These are phyloP conservation scores for Galemys pyrenaicus DNA, from an alignment of 2,113 vertebrate species.

Conservation along the genomic window DNA sequence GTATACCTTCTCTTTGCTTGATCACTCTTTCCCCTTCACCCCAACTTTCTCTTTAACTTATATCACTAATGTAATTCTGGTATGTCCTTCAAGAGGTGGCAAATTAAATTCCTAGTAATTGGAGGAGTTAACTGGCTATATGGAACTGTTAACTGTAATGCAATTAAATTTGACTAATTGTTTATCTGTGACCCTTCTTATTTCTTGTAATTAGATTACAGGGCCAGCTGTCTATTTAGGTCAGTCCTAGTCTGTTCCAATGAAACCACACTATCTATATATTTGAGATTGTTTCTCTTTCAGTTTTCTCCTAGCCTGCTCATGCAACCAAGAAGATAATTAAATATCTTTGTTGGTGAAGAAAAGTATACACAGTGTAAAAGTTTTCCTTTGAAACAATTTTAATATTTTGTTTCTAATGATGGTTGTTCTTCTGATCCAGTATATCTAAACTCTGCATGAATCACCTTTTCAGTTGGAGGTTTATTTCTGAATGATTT, in stretches of 20 bases:
- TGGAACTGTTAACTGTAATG: background rate
- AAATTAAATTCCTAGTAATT: constrained; percentile 17
- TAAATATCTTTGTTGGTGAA: background rate
- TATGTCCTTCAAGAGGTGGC: background rate
- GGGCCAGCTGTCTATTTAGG: constrained; percentile 29
- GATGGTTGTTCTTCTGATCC: background rate
- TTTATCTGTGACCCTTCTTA: background rate
- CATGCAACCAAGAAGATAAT: constrained; percentile 35
- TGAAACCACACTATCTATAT: background rate
- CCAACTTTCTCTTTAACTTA: background rate
- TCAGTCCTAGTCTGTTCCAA: constrained; percentile 44
- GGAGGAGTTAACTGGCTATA: background rate
- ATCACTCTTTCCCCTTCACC: too few species aligned
- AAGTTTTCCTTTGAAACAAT: constrained; percentile 14
- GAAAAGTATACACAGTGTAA: constrained; percentile 15
- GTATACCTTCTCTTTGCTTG: too few species aligned
- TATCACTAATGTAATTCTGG: background rate
- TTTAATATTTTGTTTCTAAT: constrained; percentile 46
- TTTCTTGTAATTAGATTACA: constrained; percentile 33
- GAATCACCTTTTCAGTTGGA: background rate
- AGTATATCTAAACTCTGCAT: background rate
- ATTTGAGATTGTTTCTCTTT: constrained; percentile 46
- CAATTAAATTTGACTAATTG: background rate
- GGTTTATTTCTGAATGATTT: constrained; percentile 47
- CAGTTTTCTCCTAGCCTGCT: background rate